phyloP scores from a whole-genome alignment of 2,888 invertebrate genomes.

The Standfussiana lucernea region DNA sequence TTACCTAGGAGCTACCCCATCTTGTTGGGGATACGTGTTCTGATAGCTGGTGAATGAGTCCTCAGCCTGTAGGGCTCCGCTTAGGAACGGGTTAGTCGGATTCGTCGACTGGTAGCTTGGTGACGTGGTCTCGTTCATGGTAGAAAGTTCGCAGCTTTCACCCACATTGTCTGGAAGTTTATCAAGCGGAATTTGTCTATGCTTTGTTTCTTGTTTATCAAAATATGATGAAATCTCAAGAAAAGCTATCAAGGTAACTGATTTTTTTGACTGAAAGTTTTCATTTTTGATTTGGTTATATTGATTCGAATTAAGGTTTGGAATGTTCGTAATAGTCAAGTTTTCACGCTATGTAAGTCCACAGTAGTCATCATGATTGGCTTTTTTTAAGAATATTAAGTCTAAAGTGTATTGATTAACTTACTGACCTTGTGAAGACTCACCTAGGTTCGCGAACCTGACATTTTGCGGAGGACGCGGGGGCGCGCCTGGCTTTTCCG shows the following conservation, averaged over 20 bases:
- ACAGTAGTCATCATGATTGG: not conserved
- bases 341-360: not conserved
- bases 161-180: slow-evolving; percentile 64
- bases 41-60: slow-evolving; percentile 90
- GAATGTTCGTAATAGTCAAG: not conserved
- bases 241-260: not conserved
- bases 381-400: not conserved
- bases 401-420: slow-evolving; percentile 52
- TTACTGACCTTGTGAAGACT: slow-evolving; percentile 67
- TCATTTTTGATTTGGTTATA: not conserved
- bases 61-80: slow-evolving; percentile 88
- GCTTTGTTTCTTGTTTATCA: not conserved
- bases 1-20: slow-evolving; percentile 86
- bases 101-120: slow-evolving; percentile 90
- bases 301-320: not conserved
- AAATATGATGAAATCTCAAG: not conserved
- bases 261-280: not conserved
- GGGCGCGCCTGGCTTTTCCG: slow-evolving; percentile 91
- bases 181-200: not conserved
- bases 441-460: slow-evolving; percentile 89
- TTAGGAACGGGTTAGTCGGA: slow-evolving; percentile 89
- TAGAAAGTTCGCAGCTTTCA: slow-evolving; percentile 91
- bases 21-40: slow-evolving; percentile 87
- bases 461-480: slow-evolving; percentile 89
- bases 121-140: slow-evolving; percentile 89